These are phyloP conservation scores for Calephelis nemesis DNA, from an alignment of 1,140 invertebrate species.

Conservation along the genomic window DNA sequence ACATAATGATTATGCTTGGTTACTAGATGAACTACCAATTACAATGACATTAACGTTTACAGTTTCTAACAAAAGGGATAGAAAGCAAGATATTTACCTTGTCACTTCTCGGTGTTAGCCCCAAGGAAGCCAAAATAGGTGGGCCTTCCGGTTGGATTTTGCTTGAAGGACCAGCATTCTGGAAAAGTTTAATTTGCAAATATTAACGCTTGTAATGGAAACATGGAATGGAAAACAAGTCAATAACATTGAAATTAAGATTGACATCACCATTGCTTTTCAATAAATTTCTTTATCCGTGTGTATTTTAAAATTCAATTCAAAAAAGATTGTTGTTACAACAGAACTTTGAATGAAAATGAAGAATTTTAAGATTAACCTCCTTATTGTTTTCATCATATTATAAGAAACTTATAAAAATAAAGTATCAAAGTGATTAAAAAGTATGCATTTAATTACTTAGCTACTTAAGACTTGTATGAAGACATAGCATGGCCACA, in stretches of 20 bases:
- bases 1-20: too few relatives aligned
- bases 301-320: too few relatives aligned
- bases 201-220: too few relatives aligned
- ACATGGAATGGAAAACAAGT: too few relatives aligned
- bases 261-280: not conserved
- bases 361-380: too few relatives aligned
- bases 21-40: not conserved
- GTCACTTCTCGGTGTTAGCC: constrained; percentile 76
- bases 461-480: constrained; percentile 16
- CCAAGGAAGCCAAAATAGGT: constrained; percentile 76
- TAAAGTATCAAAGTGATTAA: not conserved
- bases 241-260: not conserved
- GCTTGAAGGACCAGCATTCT: constrained; percentile 50
- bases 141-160: constrained; percentile 75
- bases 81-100: constrained; percentile 64
- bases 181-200: constrained; percentile 39
- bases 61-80: too few relatives aligned
- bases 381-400: too few relatives aligned
- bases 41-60: not conserved
- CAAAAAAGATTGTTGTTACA: too few relatives aligned
- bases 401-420: too few relatives aligned
- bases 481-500: constrained; percentile 43
- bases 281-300: too few relatives aligned
- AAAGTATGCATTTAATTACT: constrained; percentile 9
- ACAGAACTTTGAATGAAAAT: too few relatives aligned